phyloP scores from a whole-genome alignment of 2,113 vertebrate genomes.

The Collichthys lucidus region DNA sequence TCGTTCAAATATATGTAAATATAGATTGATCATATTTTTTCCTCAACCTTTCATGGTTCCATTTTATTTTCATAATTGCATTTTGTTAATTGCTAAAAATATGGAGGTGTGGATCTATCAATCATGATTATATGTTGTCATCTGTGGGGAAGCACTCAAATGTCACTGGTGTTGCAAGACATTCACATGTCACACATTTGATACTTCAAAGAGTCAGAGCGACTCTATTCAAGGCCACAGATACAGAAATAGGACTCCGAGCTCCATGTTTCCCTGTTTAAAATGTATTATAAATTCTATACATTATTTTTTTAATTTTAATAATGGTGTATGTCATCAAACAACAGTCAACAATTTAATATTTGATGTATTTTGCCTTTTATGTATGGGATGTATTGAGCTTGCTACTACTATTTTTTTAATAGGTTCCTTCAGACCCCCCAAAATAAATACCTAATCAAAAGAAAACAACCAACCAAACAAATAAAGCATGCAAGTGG shows the following conservation, averaged over 20 bases:
- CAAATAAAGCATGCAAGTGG: no score
- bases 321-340: background rate
- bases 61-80: no score
- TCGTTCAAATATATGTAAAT: background rate
- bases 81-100: background rate
- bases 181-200: slow-evolving; percentile 14
- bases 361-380: no score
- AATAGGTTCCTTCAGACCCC: no score
- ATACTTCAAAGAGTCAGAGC: background rate
- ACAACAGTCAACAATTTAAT: background rate
- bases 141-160: slow-evolving; percentile 40
- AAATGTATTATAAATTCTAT: background rate
- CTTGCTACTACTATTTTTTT: no score
- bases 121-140: background rate
- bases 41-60: background rate
- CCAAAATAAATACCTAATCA: no score
- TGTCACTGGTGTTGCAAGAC: slow-evolving; percentile 51
- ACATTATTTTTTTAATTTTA: no score
- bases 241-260: background rate
- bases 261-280: background rate
- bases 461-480: no score
- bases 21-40: no score
- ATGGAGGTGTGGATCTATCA: background rate
- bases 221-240: background rate
- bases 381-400: background rate